These are phyloP conservation scores for Conus canariensis DNA, from an alignment of 2,888 invertebrate species.

Conservation along the genomic window DNA sequence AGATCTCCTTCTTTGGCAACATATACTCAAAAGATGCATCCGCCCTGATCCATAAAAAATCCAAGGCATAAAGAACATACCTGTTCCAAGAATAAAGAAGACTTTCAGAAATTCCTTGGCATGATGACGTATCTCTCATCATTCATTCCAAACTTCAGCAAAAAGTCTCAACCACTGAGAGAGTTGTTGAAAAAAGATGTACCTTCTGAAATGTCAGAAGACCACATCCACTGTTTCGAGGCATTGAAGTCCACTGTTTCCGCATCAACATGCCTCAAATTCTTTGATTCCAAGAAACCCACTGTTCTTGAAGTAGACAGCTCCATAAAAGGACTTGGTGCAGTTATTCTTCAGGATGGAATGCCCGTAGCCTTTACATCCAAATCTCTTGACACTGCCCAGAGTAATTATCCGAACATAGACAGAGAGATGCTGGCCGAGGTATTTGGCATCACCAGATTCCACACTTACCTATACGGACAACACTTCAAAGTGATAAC, in stretches of 20 bases:
- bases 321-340: conserved; percentile 57
- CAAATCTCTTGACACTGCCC: conserved; percentile 54
- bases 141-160: conserved; percentile 46
- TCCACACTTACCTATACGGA: conserved; percentile 65
- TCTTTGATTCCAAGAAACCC: conserved; percentile 42
- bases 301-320: conserved; percentile 57
- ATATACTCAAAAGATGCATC: conserved; percentile 18
- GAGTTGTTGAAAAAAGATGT: no score
- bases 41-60: conserved; percentile 41
- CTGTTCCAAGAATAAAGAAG: conserved; percentile 43
- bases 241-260: conserved; percentile 36
- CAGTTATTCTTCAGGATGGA: conserved; percentile 56
- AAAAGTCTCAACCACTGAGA: conserved; percentile 27
- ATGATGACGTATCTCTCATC: conserved; percentile 46
- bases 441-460: conserved; percentile 65
- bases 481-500: conserved; percentile 57
- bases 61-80: conserved; percentile 47
- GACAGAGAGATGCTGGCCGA: conserved; percentile 61
- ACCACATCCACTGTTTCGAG: conserved; percentile 42
- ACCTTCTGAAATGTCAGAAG: conserved; percentile 45
- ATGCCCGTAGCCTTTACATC: conserved; percentile 60
- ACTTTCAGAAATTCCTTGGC: conserved; percentile 49
- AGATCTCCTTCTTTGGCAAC: conserved; percentile 20
- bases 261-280: conserved; percentile 22
- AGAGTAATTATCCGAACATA: conserved; percentile 48